Percentiles rank a stretch among this genome's conserved stretches.
Evolutionary conservation across 1,140 invertebrate genomes (phyloP).

Genomic region (Sweltsa coloradensis): DNA sequence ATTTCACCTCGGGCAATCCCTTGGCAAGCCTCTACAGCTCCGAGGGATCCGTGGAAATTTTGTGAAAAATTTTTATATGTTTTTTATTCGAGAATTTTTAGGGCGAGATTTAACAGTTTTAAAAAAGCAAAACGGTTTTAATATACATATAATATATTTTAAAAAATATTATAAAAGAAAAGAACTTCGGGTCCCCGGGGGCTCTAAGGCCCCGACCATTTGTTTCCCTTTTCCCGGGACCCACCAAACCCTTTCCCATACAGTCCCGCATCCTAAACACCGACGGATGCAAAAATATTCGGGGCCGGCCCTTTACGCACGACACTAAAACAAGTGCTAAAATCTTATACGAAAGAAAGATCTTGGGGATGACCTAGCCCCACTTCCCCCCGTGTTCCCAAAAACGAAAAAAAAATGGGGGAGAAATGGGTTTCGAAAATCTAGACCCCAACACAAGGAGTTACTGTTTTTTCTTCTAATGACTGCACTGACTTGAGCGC

Average conservation of each 20-base stretch:
- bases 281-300: constrained; percentile 75
- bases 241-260: constrained; percentile 77
- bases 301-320: constrained; percentile 48
- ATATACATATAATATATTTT: not conserved
- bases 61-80: not conserved
- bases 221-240: constrained; percentile 36
- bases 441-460: constrained; percentile 43
- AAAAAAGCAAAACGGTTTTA: not conserved
- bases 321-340: constrained; percentile 58
- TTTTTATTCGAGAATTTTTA: too few species aligned
- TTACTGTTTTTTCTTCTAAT: constrained; percentile 62
- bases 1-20: constrained; percentile 55
- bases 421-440: constrained; percentile 46
- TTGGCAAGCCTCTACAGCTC: constrained; percentile 73
- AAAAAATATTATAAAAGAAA: not conserved
- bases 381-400: constrained; percentile 52
- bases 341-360: constrained; percentile 66
- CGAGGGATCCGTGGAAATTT: constrained; percentile 66
- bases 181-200: not conserved
- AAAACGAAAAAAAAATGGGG: constrained; percentile 40
- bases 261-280: constrained; percentile 75
- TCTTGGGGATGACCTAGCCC: constrained; percentile 63
- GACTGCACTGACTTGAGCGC: constrained; percentile 75
- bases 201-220: not conserved
- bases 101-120: too few species aligned